Evolutionary conservation across 2,797 vertebrate species (phyloP).

Genomic region (Momotus momota): DNA sequence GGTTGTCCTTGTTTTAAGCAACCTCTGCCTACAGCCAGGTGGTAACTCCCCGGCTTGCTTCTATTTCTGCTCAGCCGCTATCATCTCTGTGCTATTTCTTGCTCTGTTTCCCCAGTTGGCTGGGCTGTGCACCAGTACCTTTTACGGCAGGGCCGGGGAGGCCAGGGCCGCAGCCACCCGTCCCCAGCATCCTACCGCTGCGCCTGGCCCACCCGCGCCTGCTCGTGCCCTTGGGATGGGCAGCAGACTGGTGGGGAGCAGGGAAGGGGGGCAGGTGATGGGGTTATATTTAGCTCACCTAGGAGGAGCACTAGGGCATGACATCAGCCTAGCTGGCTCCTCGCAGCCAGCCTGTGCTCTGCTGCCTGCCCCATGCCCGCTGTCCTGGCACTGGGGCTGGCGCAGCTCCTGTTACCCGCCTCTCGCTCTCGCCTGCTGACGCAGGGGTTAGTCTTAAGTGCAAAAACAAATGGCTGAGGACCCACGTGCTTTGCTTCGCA

Average conservation of each 20-base stretch:
- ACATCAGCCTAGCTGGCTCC: background rate
- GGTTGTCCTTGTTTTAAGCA: background rate
- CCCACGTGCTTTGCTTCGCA: background rate
- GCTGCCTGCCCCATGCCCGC: background rate
- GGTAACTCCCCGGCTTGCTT: background rate
- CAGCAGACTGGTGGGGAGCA: fast-evolving
- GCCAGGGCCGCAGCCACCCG: background rate
- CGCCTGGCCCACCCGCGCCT: background rate
- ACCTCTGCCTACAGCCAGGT: background rate
- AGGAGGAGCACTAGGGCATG: background rate
- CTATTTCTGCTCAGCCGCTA: background rate
- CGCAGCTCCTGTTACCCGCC: fast-evolving
- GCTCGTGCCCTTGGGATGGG: background rate
- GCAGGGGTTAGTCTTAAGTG: background rate
- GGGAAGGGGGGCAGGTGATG: background rate
- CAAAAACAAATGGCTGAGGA: background rate
- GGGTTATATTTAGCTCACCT: background rate
- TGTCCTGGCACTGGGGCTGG: background rate
- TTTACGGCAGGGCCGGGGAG: background rate
- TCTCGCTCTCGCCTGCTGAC: background rate
- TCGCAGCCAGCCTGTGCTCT: background rate
- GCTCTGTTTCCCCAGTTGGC: slow-evolving; percentile 40
- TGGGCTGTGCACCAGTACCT: background rate
- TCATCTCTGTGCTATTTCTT: background rate
- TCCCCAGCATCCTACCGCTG: background rate